phyloP scores from a whole-genome alignment of 2,888 invertebrate genomes.

The Dermolepida albohirtum region DNA sequence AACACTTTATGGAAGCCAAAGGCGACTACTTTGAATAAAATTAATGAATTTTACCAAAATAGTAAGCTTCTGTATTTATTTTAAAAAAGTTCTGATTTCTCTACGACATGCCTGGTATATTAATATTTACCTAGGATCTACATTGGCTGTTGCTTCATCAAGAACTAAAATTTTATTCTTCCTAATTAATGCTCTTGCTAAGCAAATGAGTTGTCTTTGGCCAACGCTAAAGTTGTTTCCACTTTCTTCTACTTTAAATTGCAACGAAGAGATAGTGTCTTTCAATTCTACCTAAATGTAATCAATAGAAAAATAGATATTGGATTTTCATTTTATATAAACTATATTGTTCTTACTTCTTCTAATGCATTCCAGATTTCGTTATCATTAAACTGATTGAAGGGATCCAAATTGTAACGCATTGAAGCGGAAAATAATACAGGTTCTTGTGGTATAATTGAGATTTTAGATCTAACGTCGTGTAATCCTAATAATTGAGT shows the following conservation, averaged over 20 bases:
- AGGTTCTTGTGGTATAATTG: slow-evolving; percentile 72
- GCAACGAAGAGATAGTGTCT: slow-evolving; percentile 73
- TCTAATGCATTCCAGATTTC: slow-evolving; percentile 81
- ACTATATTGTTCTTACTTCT: slow-evolving; percentile 79
- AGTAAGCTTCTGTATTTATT: too few species aligned
- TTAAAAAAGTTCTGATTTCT: background rate
- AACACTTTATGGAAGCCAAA: too few species aligned
- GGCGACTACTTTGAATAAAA: too few species aligned
- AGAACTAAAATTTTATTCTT: slow-evolving; percentile 84
- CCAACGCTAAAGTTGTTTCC: slow-evolving; percentile 89
- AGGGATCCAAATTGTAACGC: slow-evolving; percentile 86
- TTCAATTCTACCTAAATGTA: slow-evolving; percentile 78
- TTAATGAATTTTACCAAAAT: too few species aligned
- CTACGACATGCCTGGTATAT: background rate
- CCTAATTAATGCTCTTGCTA: slow-evolving; percentile 85
- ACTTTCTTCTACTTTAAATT: slow-evolving; percentile 77
- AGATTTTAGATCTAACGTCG: slow-evolving; percentile 82
- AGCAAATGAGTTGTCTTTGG: slow-evolving; percentile 86
- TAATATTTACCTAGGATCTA: slow-evolving; percentile 78
- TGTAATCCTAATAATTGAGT: slow-evolving; percentile 78
- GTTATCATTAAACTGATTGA: slow-evolving; percentile 76
- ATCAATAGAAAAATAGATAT: slow-evolving; percentile 64
- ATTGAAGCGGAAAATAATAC: slow-evolving; percentile 80
- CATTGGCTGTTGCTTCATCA: slow-evolving; percentile 93
- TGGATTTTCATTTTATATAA: slow-evolving; percentile 85